Conservation (phyloP, 2,888 invertebrate genomes). For the Vandiemenella viatica region DNA sequence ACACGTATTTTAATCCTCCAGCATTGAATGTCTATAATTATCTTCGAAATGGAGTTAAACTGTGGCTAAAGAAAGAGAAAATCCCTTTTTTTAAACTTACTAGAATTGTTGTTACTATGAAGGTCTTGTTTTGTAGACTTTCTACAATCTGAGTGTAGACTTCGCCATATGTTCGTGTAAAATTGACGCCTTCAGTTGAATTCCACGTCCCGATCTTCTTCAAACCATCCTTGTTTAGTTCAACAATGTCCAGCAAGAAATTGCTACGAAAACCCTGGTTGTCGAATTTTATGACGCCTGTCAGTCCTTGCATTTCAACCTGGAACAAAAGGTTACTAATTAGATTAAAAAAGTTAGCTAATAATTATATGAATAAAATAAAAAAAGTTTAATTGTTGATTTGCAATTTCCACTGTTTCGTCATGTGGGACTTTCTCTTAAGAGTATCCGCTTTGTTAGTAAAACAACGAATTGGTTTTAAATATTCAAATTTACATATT, state of each 20-base stretch:
- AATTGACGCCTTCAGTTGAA: conserved; percentile 74
- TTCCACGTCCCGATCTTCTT: conserved; percentile 81
- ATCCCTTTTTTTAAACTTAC: too few species aligned
- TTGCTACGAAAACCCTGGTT: conserved; percentile 85
- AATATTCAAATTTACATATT: too few species aligned
- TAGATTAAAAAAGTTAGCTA: too few species aligned
- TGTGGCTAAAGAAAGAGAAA: too few species aligned
- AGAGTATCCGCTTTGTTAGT: too few species aligned
- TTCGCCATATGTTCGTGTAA: conserved; percentile 71
- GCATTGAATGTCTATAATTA: too few species aligned
- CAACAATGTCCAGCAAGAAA: conserved; percentile 82
- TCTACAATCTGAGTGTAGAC: conserved; percentile 78
- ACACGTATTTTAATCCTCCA: too few species aligned
- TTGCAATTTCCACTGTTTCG: too few species aligned
- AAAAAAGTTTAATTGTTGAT: too few species aligned
- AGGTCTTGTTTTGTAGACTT: conserved; percentile 79
- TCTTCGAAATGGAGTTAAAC: too few species aligned
- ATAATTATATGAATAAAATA: neutral
- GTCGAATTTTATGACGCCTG: conserved; percentile 86
- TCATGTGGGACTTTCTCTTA: too few species aligned
- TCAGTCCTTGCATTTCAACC: conserved; percentile 86
- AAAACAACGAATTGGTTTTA: too few species aligned
- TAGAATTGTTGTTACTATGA: conserved; percentile 80
- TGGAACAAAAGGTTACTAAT: conserved; percentile 26
- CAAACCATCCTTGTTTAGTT: conserved; percentile 68